Percentiles rank a stretch among this genome's conserved stretches.
phyloP scores from a whole-genome alignment of 2,113 vertebrate species.

The Pterocles orientalis region DNA sequence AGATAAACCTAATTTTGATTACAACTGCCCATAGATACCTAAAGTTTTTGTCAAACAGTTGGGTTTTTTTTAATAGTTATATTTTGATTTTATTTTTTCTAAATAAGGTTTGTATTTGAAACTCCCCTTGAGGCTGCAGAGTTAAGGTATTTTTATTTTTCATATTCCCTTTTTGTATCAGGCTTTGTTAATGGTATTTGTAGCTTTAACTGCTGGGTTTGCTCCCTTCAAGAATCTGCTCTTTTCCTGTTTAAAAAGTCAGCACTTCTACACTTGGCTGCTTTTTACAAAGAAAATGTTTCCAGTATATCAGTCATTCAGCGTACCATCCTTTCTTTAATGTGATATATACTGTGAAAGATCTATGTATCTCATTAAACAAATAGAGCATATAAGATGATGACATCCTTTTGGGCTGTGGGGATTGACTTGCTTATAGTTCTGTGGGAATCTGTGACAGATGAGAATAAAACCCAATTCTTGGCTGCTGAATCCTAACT shows the following conservation, averaged over 20 bases:
- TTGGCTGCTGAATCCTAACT: not conserved
- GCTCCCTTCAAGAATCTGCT: not conserved
- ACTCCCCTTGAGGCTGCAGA: not conserved
- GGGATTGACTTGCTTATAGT: constrained; percentile 15
- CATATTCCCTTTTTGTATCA: not conserved
- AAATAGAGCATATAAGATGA: constrained; percentile 31
- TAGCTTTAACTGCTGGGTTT: not conserved
- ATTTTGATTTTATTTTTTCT: not conserved
- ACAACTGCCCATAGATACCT: not conserved
- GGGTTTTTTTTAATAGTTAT: not conserved
- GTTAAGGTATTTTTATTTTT: not conserved
- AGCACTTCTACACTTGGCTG: constrained; percentile 41
- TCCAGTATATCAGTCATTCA: constrained; percentile 35
- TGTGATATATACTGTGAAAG: constrained; percentile 28
- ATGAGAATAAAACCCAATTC: constrained; percentile 30
- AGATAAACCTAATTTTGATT: not conserved
- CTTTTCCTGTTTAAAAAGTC: constrained; percentile 50
- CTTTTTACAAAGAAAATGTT: constrained; percentile 45
- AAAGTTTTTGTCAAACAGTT: not conserved
- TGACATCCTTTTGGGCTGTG: constrained; percentile 22
- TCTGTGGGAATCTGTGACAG: constrained; percentile 31
- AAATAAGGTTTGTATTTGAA: not conserved
- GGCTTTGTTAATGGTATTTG: constrained; percentile 7
- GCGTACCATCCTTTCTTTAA: constrained; percentile 23
- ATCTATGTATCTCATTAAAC: constrained; percentile 44